Evolutionary conservation across 2,113 vertebrate species (phyloP), one percentile per base, ranked within the genome.

Genomic region (Crotalus tigris): DNA sequence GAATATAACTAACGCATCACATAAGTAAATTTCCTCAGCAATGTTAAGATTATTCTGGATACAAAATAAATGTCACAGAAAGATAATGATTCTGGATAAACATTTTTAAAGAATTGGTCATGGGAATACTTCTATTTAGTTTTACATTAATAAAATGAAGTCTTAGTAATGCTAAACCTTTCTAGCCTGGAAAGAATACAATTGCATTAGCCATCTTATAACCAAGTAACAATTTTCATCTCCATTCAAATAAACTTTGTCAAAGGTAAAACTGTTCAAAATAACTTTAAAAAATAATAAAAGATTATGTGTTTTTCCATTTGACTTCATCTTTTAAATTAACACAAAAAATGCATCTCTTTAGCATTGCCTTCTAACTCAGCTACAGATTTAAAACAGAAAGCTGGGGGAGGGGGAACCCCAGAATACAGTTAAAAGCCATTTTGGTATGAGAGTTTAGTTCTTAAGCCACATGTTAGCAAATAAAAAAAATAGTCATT

Each of bases 381-480:
- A 88, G 21, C 95, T 94, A 85, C 59, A 88, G 69, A 85, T 92
- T 92, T 92, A 92, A 94, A 95, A 85, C 51, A 26, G 33, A 39
- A 81, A 33, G 17, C 15, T 10, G 12, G 1, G 69, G 2, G 3
- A 17, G 55, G 55, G 5, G 55, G 4, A 21, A 6, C 5, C 33
- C 33, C 75, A 39, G 33, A 15, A 39, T 39, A 81, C 75, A 81
- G 17, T 39, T 9, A 87, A 88, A 87, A 88, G 53, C 44, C 21
- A 1, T 0, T 0, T 95, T 89, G 90, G 85, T 89, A 69, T 11
- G 54, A 85, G 91, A 85, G 91, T 33, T 95, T 55, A 8, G 93
- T 95, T 95, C 81, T 85, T n/a, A 85, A 87, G 69, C 46, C 85
- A 81, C 46, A 92, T 94, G 26, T 21, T 87, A 69, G 64, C 2